Evolutionary conservation across 2,888 invertebrate species (phyloP).

Genomic region (Achlya flavicornis): DNA sequence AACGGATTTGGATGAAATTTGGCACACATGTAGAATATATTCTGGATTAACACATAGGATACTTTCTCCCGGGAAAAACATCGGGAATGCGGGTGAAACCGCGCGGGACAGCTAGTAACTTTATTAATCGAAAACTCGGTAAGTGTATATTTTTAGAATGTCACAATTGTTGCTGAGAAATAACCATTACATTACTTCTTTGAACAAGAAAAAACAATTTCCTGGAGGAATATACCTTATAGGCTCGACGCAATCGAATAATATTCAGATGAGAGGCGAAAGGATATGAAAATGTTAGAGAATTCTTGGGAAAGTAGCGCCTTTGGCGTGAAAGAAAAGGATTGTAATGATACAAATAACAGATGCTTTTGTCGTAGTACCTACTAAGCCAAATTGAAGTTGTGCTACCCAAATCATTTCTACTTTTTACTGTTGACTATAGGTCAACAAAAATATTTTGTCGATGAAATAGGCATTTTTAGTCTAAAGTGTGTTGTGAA

Average conservation of each 20-base stretch:
- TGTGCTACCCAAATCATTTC: not conserved
- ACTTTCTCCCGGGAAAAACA: too few relatives aligned
- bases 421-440: not conserved
- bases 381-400: slow-evolving; percentile 1
- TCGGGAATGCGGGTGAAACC: too few relatives aligned
- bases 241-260: slow-evolving; percentile 57
- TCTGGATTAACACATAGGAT: too few relatives aligned
- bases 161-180: slow-evolving; percentile 35
- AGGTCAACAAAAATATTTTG: not conserved
- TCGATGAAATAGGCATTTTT: not conserved
- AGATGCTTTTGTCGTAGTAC: slow-evolving; percentile 24
- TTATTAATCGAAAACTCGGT: too few relatives aligned
- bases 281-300: slow-evolving; percentile 54
- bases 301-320: slow-evolving; percentile 41
- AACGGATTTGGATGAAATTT: too few relatives aligned
- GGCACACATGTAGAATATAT: too few relatives aligned
- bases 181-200: slow-evolving; percentile 39
- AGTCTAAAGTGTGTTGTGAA: slow-evolving; percentile 19
- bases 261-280: slow-evolving; percentile 57
- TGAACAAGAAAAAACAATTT: slow-evolving; percentile 52
- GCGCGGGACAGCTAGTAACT: too few relatives aligned
- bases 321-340: slow-evolving; percentile 31
- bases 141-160: slow-evolving; percentile 36
- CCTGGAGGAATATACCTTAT: slow-evolving; percentile 42
- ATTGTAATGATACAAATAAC: slow-evolving; percentile 31